Percentiles rank a stretch among this genome's conserved stretches.
phyloP scores from a whole-genome alignment of 2,113 vertebrate species.

The Rhinogobius similis region DNA sequence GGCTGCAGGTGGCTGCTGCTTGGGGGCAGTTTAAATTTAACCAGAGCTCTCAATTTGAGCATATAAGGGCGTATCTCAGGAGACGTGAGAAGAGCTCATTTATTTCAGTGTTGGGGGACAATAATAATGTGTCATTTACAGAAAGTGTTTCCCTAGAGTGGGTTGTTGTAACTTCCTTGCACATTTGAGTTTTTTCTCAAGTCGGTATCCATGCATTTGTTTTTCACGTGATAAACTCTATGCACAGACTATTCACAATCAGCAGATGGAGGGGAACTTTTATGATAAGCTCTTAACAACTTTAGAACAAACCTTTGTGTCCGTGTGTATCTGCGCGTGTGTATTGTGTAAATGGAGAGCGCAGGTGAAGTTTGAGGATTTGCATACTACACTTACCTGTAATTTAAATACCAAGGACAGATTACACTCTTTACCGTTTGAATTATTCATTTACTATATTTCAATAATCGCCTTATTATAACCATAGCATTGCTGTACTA shows the following conservation, averaged over 20 bases:
- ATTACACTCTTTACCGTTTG: slow-evolving; percentile 9
- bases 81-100: slow-evolving; percentile 48
- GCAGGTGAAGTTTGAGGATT: slow-evolving; percentile 12
- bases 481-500: slow-evolving; percentile 7
- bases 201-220: slow-evolving; percentile 51
- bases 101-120: slow-evolving; percentile 14
- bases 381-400: slow-evolving; percentile 45
- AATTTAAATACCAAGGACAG: slow-evolving; percentile 63
- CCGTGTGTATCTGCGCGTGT: neutral
- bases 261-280: slow-evolving; percentile 38
- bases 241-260: slow-evolving; percentile 6
- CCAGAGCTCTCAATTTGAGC: slow-evolving; percentile 54
- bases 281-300: slow-evolving; percentile 17
- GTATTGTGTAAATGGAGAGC: slow-evolving; percentile 1
- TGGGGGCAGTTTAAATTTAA: slow-evolving; percentile 66
- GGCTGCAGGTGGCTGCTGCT: slow-evolving; percentile 49
- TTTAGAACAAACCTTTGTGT: slow-evolving; percentile 42
- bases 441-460: slow-evolving; percentile 38
- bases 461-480: neutral
- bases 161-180: neutral
- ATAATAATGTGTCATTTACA: slow-evolving; percentile 11
- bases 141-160: slow-evolving; percentile 2
- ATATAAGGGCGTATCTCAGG: slow-evolving; percentile 48
- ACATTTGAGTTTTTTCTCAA: neutral
- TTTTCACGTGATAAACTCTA: slow-evolving; percentile 45